Evolutionary conservation across 2,797 vertebrate species (phyloP), one percentile per base, ranked within the genome.

Genomic region (Rhinogobio ventralis): DNA sequence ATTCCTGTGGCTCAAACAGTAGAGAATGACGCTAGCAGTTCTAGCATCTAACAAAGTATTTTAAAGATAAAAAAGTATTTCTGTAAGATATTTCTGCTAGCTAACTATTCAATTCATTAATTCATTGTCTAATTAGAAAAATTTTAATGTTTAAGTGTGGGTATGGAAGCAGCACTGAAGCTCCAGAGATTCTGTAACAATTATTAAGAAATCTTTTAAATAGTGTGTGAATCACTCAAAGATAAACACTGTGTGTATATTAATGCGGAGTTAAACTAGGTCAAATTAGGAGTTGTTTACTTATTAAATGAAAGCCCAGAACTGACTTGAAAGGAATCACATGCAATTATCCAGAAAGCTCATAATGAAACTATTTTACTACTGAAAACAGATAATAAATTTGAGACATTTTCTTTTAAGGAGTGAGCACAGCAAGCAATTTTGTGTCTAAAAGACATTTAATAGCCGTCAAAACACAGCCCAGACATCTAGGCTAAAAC

Each of bases 221-320:
- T 23, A 14, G 39, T 4, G 14, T 36, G 69, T 36, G 36, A 69
- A 77, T 62, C 51, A 57, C 11, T 60, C 13, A 77, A 84, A 77
- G 20, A 84, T 39, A 75, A 67, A 4, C 39, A 39, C 30, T 36
- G 30, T n/a, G 39, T 57, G 82, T 45, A 33, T 84, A 53, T n/a
- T 49, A 53, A 49, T 53, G 39, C 7, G 0, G 42, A 62, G 75
- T 79, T 79, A 62, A 84, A 79, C 53, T 60, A 53, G 53, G 75
- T 79, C 83, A 84, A 79, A 71, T 51, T 62, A 62, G 25, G 23
- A 64, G 67, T 42, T 71, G 66, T 84, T 84, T 78, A 71, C 83
- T 71, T 72, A 72, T 49, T 84, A 62, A 30, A 71, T 5, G 5
- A 79, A 76, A 71, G 66, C 75, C 28, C 23, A 20, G 55, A 62